Conservation (phyloP, 2,888 invertebrate genomes). For the Ceraclea dissimilis region DNA sequence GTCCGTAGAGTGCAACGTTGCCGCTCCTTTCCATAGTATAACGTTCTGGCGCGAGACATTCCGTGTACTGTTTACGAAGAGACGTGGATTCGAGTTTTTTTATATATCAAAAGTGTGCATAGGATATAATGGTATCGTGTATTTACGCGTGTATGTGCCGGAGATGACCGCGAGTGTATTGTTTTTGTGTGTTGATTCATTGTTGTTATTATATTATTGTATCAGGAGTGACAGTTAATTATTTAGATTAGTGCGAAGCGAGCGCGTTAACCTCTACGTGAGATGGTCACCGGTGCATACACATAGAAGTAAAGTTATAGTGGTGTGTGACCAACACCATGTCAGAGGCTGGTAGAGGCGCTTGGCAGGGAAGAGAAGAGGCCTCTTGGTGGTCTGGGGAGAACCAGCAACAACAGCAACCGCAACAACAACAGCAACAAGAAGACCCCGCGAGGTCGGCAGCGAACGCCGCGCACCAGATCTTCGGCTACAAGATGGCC, state of each 20-base stretch:
- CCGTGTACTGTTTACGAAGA: constrained; percentile 13
- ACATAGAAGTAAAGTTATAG: constrained; percentile 4
- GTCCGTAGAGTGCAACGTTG: constrained; percentile 48
- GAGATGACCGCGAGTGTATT: constrained; percentile 24
- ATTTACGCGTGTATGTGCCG: constrained; percentile 12
- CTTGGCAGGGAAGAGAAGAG: constrained; percentile 45
- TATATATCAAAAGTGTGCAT: constrained; percentile 1
- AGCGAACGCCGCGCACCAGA: constrained; percentile 54
- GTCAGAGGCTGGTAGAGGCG: constrained; percentile 27
- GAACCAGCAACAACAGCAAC: constrained; percentile 42
- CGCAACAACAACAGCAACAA: constrained; percentile 34
- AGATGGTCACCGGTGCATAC: constrained; percentile 3
- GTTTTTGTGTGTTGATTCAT: constrained; percentile 5
- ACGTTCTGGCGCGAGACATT: constrained; percentile 16
- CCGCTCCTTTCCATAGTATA: constrained; percentile 28
- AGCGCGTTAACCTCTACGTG: neutral
- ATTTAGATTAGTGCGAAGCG: neutral
- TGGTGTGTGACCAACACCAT: constrained; percentile 7
- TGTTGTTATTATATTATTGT: neutral
- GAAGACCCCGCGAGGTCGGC: constrained; percentile 34
- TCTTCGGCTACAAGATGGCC: constrained; percentile 80
- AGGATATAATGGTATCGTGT: constrained; percentile 11
- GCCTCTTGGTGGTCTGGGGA: constrained; percentile 49
- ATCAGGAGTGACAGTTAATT: neutral
- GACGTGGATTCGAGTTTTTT: neutral